A percentile compares a stretch with the other conserved stretches of the same genome.
Conservation (phyloP, 2,797 vertebrate genomes). For the Chaetophractus vellerosus region DNA sequence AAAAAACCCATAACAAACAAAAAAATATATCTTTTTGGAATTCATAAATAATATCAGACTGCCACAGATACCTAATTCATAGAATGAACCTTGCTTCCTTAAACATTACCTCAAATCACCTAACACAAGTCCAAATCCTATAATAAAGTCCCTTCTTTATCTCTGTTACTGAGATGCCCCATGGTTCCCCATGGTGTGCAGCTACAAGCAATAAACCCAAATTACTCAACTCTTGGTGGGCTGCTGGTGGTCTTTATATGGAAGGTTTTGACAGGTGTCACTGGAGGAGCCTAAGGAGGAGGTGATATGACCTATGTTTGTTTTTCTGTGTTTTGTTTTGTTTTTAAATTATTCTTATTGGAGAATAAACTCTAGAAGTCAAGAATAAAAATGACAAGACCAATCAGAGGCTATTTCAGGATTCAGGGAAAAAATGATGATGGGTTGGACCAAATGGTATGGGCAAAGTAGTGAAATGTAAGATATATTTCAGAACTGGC, state of each 20-base stretch:
- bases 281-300: neutral
- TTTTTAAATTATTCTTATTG: neutral
- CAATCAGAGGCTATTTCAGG: neutral
- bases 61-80: neutral
- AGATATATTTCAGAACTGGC: neutral
- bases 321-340: neutral
- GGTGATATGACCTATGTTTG: neutral
- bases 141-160: neutral
- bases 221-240: neutral
- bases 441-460: neutral
- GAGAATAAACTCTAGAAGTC: neutral
- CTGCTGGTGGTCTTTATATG: neutral
- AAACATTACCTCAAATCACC: neutral
- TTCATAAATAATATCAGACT: too few species aligned
- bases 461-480: neutral
- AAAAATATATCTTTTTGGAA: too few species aligned
- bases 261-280: neutral
- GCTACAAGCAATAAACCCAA: neutral
- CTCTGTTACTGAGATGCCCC: neutral
- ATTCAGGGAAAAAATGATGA: neutral
- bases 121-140: neutral
- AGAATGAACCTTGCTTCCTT: neutral
- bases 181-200: neutral
- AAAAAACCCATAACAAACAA: too few species aligned
- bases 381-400: neutral